phyloP scores from a whole-genome alignment of 2,797 vertebrate species.

The Gouania willdenowi region DNA sequence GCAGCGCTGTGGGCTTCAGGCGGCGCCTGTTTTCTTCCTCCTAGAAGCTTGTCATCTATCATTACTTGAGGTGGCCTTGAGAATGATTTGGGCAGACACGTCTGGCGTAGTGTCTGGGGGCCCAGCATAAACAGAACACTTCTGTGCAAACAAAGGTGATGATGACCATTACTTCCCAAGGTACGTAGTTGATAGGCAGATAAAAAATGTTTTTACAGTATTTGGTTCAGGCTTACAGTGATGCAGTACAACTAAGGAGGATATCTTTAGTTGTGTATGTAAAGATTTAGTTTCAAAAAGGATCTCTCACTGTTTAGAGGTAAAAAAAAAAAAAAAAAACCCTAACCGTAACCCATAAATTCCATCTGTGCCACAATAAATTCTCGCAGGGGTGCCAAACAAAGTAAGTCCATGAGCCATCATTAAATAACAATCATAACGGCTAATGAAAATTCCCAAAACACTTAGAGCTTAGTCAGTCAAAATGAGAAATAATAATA shows the following conservation, averaged over 20 bases:
- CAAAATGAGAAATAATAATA: constrained; percentile 11
- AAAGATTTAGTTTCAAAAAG: not conserved
- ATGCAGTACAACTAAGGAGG: not conserved
- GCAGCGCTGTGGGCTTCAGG: constrained; percentile 20
- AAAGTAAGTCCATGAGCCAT: too few species aligned
- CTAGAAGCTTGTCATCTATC: constrained; percentile 62
- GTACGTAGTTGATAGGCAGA: constrained; percentile 3
- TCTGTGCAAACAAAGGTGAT: constrained; percentile 46
- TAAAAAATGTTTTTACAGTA: not conserved
- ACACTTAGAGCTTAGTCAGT: constrained; percentile 30
- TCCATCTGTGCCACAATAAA: constrained; percentile 28
- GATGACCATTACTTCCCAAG: constrained; percentile 44
- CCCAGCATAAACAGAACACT: constrained; percentile 43
- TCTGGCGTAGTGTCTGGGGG: constrained; percentile 39
- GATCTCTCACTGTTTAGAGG: constrained; percentile 2
- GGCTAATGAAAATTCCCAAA: constrained; percentile 30
- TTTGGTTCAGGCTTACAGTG: not conserved
- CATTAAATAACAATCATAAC: constrained; percentile 14
- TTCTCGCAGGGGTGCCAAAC: constrained; percentile 1
- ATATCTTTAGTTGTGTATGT: constrained; percentile 9
- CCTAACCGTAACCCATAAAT: too few species aligned
- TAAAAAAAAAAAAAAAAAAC: constrained; percentile 27
- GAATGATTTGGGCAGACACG: constrained; percentile 58
- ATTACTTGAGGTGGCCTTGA: constrained; percentile 53
- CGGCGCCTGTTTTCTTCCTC: constrained; percentile 40